These are phyloP conservation scores for Ameiurus melas DNA, from an alignment of 2,113 vertebrate species.

Conservation along the genomic window DNA sequence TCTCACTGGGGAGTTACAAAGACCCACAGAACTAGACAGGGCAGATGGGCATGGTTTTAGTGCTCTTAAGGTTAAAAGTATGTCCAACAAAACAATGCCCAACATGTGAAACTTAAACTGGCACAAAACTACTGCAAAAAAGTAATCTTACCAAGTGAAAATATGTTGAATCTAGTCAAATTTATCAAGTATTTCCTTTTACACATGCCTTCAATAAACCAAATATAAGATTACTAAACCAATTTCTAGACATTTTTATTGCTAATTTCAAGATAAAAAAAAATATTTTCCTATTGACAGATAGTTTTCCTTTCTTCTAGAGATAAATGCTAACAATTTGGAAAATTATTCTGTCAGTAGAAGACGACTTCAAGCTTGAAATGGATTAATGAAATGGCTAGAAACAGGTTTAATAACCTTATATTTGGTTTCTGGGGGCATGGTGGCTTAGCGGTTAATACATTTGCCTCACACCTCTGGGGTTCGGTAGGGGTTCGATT, in stretches of 20 bases:
- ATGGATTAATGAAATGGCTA: not conserved
- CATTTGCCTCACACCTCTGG: too few relatives aligned
- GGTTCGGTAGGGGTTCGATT: too few relatives aligned
- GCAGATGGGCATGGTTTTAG: not conserved
- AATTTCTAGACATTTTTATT: too few relatives aligned
- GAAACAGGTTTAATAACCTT: not conserved
- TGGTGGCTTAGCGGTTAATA: too few relatives aligned
- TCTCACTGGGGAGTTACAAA: not conserved
- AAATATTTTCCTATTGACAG: too few relatives aligned
- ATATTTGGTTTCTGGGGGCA: not conserved
- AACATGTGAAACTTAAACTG: not conserved
- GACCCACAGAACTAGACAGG: not conserved
- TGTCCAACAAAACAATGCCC: not conserved
- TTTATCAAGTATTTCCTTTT: too few relatives aligned
- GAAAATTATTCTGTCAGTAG: too few relatives aligned
- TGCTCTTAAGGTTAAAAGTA: not conserved
- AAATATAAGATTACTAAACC: too few relatives aligned
- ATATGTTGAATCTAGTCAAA: not conserved
- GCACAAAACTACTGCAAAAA: not conserved
- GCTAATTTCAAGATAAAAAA: too few relatives aligned
- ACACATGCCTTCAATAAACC: too few relatives aligned
- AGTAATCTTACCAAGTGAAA: not conserved
- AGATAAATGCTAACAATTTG: too few relatives aligned
- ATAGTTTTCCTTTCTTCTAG: too few relatives aligned
- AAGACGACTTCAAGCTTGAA: not conserved